Conservation (phyloP, 2,888 invertebrate species). For the Perdita meconis region DNA sequence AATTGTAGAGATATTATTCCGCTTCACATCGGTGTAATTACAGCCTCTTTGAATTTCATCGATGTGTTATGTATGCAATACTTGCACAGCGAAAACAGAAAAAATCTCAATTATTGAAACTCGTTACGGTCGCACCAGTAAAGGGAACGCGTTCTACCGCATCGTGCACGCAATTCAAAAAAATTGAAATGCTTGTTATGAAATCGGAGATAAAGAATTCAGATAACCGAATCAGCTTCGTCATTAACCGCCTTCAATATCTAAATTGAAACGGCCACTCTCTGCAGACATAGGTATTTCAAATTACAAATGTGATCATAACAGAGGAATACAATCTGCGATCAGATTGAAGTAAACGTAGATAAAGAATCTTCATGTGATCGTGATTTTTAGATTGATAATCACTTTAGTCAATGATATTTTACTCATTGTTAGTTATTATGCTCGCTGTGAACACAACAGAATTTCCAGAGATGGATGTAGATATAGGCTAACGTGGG, state of each 20-base stretch:
- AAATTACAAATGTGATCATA: background rate
- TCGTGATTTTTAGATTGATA: background rate
- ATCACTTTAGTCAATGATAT: background rate
- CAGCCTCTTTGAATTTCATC: constrained; percentile 18
- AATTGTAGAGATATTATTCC: too few species aligned
- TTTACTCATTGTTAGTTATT: too few species aligned
- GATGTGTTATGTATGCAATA: background rate
- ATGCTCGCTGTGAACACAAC: too few species aligned
- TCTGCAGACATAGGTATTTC: background rate
- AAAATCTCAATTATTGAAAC: constrained; percentile 20
- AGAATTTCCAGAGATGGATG: too few species aligned
- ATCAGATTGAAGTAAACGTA: background rate
- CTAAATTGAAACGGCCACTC: background rate
- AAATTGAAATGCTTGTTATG: constrained; percentile 1
- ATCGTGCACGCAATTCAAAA: constrained; percentile 1
- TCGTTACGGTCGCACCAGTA: background rate
- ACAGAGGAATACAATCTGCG: background rate
- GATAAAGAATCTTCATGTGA: background rate
- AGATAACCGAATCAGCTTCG: background rate
- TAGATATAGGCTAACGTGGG: too few species aligned
- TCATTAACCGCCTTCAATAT: constrained; percentile 1
- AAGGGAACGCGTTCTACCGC: background rate
- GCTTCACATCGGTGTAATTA: background rate
- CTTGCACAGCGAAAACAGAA: constrained; percentile 1
- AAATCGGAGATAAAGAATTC: background rate